Percentiles rank a stretch among this genome's conserved stretches.
phyloP scores from a whole-genome alignment of 2,113 vertebrate species.

The Azemiops feae region DNA sequence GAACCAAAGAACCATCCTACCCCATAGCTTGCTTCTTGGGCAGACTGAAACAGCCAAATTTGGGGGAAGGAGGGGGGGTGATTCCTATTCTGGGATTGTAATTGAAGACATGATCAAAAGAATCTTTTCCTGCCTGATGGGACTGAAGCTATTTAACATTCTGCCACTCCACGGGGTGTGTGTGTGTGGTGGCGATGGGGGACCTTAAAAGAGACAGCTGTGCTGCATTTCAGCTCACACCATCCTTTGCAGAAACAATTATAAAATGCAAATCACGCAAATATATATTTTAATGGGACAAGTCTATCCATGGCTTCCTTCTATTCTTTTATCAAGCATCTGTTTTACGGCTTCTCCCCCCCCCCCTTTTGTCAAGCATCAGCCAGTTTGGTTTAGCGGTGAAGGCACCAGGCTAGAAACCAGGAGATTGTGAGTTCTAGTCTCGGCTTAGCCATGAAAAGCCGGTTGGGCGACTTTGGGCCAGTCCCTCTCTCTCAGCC shows the following conservation, averaged over 20 bases:
- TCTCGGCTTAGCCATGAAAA: background rate
- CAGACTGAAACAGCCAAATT: background rate
- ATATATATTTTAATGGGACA: constrained; percentile 47
- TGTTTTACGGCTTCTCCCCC: background rate
- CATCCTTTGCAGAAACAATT: constrained; percentile 46
- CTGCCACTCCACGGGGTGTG: background rate
- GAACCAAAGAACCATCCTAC: too few relatives aligned
- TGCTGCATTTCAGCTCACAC: constrained; percentile 50
- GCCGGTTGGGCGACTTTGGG: background rate
- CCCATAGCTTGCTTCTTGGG: background rate
- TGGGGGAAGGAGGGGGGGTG: background rate
- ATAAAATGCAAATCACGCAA: constrained; percentile 55
- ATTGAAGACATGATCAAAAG: constrained; percentile 6
- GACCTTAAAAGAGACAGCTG: background rate
- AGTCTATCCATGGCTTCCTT: constrained; percentile 32
- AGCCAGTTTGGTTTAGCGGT: background rate
- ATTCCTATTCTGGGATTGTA: constrained; percentile 8
- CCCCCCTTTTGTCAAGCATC: background rate
- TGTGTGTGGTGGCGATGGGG: background rate
- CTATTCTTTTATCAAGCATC: constrained; percentile 47
- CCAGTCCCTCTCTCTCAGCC: background rate
- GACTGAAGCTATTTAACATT: constrained; percentile 48
- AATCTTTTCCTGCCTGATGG: background rate
- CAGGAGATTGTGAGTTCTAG: background rate
- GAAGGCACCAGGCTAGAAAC: background rate